A percentile compares a stretch with the other conserved stretches of the same genome.
Evolutionary conservation across 2,797 vertebrate species (phyloP).

Genomic region (Argyrosomus regius): DNA sequence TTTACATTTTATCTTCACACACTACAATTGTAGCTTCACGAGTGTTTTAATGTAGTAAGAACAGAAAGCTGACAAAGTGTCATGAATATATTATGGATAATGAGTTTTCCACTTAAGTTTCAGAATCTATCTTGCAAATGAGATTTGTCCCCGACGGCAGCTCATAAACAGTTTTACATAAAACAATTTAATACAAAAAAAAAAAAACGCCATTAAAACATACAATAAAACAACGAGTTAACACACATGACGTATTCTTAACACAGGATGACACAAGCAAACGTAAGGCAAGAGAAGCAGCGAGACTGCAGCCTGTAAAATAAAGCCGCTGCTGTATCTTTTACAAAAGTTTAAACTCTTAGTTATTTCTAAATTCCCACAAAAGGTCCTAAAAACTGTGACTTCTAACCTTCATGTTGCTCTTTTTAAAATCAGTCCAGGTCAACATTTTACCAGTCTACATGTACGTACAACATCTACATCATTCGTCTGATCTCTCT

Average conservation of each 20-base stretch:
- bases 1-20: background rate
- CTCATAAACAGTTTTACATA: constrained; percentile 15
- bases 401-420: background rate
- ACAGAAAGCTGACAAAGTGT: background rate
- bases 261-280: background rate
- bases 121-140: constrained; percentile 6
- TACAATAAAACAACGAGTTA: constrained; percentile 1
- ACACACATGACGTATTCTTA: background rate
- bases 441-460: background rate
- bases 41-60: background rate
- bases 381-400: too few relatives aligned
- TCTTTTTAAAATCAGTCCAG: background rate
- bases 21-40: background rate
- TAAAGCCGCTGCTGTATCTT: background rate
- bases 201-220: background rate
- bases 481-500: background rate
- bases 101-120: background rate
- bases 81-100: background rate
- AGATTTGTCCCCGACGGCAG: background rate
- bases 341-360: background rate
- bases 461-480: background rate
- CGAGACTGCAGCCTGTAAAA: background rate
- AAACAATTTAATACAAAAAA: constrained; percentile 2
- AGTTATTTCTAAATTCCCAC: too few relatives aligned
- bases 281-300: background rate